Evolutionary conservation across 2,888 invertebrate species (phyloP).

Genomic region (Metallyticus violacea): DNA sequence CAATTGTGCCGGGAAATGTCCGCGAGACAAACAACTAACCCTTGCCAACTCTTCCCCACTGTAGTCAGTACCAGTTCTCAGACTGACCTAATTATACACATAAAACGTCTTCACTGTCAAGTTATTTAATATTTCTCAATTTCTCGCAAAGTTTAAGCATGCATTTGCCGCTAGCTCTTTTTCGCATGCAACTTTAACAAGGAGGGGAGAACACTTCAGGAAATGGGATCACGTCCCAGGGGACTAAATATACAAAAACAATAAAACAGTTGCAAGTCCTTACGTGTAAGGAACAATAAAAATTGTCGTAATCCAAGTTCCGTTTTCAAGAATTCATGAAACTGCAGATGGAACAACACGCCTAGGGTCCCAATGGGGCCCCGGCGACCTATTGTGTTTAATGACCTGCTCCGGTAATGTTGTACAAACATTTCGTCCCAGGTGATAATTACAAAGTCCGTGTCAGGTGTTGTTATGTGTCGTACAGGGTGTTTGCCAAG

Average conservation of each 20-base stretch:
- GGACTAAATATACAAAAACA: neutral
- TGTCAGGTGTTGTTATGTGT: neutral
- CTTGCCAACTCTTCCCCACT: too few relatives aligned
- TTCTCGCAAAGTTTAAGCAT: neutral
- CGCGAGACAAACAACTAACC: too few relatives aligned
- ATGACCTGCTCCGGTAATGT: neutral
- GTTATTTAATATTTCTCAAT: neutral
- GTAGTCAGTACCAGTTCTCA: too few relatives aligned
- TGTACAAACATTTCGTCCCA: neutral
- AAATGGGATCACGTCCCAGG: neutral
- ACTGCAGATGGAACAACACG: slow-evolving; percentile 1
- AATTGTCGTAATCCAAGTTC: neutral
- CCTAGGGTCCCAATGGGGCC: neutral
- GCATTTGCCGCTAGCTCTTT: neutral
- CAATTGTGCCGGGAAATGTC: too few relatives aligned
- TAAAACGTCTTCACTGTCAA: too few relatives aligned
- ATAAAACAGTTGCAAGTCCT: neutral
- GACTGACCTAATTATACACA: too few relatives aligned
- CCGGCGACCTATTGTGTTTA: neutral
- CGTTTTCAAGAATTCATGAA: slow-evolving; percentile 9
- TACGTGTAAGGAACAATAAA: neutral
- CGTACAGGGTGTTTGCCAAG: neutral
- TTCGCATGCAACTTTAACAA: neutral
- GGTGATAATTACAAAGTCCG: neutral
- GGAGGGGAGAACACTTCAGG: neutral